Evolutionary conservation across 2,113 vertebrate species (phyloP), one percentile per base, ranked within the genome.

Genomic region (Epinephelus moara): DNA sequence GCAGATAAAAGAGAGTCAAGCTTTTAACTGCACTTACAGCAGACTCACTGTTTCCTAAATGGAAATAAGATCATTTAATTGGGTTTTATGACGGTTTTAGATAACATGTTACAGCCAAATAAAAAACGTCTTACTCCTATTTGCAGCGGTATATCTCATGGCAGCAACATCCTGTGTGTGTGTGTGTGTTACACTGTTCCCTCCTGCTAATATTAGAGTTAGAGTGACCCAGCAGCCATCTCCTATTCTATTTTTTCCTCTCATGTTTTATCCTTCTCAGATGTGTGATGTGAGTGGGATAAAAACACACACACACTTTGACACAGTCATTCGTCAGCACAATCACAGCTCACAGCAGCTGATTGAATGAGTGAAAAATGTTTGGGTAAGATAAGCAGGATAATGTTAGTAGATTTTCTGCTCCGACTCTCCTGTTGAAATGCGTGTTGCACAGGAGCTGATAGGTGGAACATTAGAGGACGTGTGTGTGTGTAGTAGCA

Each of bases 1-100:
- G 64, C 56, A 88, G 76, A 88, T 91, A 52, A 89, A 89, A 85
- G 85, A 18, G 37, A 78, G 1, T 78, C 23, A 4, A 33, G 83
- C 85, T 89, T 88, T 88, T 88, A 86, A 61, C 53, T 72, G 71
- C 79, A 77, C 69, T 89, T 63, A 86, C 3, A 62, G 52, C 67
- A 17, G 73, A 49, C 59, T 80, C 53, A 60, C 55, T 67, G 6
- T 80, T 66, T 81, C 70, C 77, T 70, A 57, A 89, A 85, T 88
- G 70, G 71, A 87, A 81, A 53, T 14, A 8, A 12, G n/a, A 85
- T 71, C 52, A 55, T 85, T 81, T 53, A 15, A 9, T 57, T 61
- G 25, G n/a, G 73, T 75, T 88, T 88, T 75, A 70, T 80, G 53
- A 15, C 37, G 69, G 81, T 73, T 86, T 92, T 78, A 79, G 73